These are phyloP conservation scores for Turdus rufiventris DNA, from an alignment of 2,113 vertebrate genomes.

Conservation along the genomic window DNA sequence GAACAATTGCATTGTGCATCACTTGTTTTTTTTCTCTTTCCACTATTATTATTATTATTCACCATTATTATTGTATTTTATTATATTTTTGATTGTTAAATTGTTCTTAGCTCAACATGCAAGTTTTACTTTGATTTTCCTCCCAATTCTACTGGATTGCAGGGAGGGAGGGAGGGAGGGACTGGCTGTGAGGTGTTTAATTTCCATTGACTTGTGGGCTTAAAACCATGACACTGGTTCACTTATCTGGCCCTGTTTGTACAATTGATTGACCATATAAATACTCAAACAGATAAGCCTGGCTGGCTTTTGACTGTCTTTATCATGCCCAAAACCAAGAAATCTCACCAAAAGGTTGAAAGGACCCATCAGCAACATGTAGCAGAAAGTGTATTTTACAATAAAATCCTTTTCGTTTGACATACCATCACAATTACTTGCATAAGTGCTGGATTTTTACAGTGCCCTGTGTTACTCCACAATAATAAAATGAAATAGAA, in stretches of 20 bases:
- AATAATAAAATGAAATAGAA: background rate
- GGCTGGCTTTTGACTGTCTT: background rate
- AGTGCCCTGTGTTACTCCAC: background rate
- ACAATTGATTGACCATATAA: background rate
- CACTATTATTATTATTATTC: background rate
- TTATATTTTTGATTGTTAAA: background rate
- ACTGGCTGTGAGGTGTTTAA: background rate
- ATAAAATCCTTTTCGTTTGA: background rate
- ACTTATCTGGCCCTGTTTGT: background rate
- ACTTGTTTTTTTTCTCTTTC: background rate
- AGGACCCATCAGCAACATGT: background rate
- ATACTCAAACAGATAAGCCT: background rate
- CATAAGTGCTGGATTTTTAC: background rate
- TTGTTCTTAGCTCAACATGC: background rate
- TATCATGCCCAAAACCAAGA: background rate
- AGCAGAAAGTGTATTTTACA: background rate
- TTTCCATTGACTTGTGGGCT: rapidly evolving
- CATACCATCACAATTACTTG: background rate
- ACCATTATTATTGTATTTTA: background rate
- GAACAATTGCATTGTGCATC: background rate
- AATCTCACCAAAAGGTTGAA: background rate
- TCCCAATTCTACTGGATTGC: background rate
- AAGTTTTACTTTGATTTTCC: background rate
- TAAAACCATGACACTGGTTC: background rate
- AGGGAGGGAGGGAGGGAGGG: too few relatives aligned